Evolutionary conservation across 2,113 vertebrate species (phyloP), one percentile per base, ranked within the genome.

Genomic region (Ellobius talpinus): DNA sequence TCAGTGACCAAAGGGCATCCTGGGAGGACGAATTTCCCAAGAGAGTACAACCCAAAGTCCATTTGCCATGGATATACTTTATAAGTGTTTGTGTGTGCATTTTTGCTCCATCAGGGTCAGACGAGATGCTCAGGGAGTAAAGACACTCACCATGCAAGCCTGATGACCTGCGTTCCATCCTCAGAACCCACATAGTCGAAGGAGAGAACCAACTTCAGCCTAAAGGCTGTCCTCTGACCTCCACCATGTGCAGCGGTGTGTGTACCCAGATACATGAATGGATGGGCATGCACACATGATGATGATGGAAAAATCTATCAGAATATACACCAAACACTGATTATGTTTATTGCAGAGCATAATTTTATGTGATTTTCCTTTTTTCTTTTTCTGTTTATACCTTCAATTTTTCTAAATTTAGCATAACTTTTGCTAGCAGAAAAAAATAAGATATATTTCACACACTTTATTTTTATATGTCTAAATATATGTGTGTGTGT

Each of bases 381-480:
- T 29, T 66, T 45, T 47, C 13, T 73, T 42, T 72, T 29, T 10
- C 68, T 81, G 31, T 93, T 58, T 88, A 77, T 0, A 16, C 33
- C 31, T 92, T 95, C 91, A 65, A 92, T 45, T 73, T 91, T 96
- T 94, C 76, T 93, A 73, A 52, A 92, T 58, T 89, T 91, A 96
- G 61, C 39, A 19, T 89, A 89, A 93, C 16, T 81, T 93, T 58
- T 86, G 12, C 76, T 39, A 9, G 92, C 68, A 70, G 16, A 72
- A 91, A 47, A 47, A 96, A 85, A 86, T 70, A 88, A 85, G 36
- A 88, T 52, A 87, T 33, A 73, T 89, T 81, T 52, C 39, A 36
- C 42, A 68, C 65, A 42, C 55, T 23, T 87, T 55, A 87, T 17
- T 77, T 63, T n/a, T 68, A 66, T 68, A 31, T 33, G 31, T 45